Percentiles rank a stretch among this genome's conserved stretches.
Conservation (phyloP, 2,888 invertebrate species). For the Amblyteles armatorius region DNA sequence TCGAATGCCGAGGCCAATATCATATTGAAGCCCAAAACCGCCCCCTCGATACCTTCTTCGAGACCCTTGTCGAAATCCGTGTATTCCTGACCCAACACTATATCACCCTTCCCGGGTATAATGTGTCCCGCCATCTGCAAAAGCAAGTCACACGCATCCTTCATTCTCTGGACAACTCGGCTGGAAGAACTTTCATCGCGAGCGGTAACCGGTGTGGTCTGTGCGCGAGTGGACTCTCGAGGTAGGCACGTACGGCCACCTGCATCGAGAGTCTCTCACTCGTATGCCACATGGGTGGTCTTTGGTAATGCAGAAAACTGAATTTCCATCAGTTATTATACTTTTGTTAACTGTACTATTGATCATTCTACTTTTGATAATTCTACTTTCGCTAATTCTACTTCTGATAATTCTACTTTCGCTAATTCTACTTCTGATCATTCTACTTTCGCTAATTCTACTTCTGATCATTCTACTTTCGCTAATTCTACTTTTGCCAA, state of each 20-base stretch:
- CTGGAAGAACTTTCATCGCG: constrained; percentile 24
- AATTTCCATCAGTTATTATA: neutral
- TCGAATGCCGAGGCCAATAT: constrained; percentile 87
- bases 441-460: neutral
- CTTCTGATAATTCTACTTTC: neutral
- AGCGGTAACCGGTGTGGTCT: constrained; percentile 37
- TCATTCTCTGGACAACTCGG: constrained; percentile 8
- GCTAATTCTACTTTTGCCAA: too few relatives aligned
- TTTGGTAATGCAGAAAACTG: constrained; percentile 63
- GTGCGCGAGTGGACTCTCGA: constrained; percentile 9
- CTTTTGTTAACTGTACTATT: neutral
- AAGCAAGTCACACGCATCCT: constrained; percentile 34
- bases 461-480: neutral
- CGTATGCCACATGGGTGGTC: constrained; percentile 34
- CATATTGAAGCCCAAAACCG: constrained; percentile 89
- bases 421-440: too few relatives aligned
- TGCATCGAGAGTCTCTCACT: constrained; percentile 53
- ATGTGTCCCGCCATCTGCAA: constrained; percentile 87
- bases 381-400: neutral
- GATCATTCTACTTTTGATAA: too few relatives aligned
- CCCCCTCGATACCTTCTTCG: constrained; percentile 89
- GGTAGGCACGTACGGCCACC: constrained; percentile 51
- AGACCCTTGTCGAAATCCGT: constrained; percentile 88
- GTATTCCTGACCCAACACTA: constrained; percentile 90
- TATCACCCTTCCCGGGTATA: constrained; percentile 87